Evolutionary conservation across 2,888 invertebrate genomes (phyloP), one percentile per base, ranked within the genome.

Genomic region (Cenopis cana): DNA sequence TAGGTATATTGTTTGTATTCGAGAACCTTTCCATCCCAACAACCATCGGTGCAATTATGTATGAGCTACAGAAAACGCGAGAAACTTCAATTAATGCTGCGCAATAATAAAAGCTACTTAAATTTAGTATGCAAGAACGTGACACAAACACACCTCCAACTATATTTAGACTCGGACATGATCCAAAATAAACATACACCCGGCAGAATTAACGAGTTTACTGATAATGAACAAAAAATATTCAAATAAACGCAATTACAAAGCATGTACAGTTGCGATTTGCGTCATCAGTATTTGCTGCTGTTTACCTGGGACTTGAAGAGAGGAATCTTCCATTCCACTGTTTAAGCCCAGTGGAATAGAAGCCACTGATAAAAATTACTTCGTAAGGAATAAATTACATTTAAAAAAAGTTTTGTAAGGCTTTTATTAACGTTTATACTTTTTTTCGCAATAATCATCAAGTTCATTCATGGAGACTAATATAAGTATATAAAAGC

Each of bases 211-310:
- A 64, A 12, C 33, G 38, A 5, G 24, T 24, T 46, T 2, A 11
- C 36, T 9, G 50, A 64, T 52, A 38, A 14, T 20, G n/a, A 52
- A 24, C 52, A 64, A 64, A 69, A 49, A 69, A 50, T 36, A 24
- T 8, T 10, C 4, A 54, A 17, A 20, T 38, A 12, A 12, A 56
- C 62, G 24, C 18, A 36, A 50, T 61, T 29, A 20, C 36, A 14
- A 17, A 50, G 60, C 5, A 29, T 56, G 2, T 33, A 6, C 8
- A 41, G 17, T 57, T 69, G 57, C 17, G 49, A 64, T 69, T 64
- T 69, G 57, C 69, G 69, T 69, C 69, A 69, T 52, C 33, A 29
- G 38, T 52, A n/a, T 38, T 38, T 69, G 54, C 29, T 61, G 52
- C 18, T 61, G 36, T 33, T 18, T 65, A 66, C 33, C 41, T 41